Evolutionary conservation across 2,113 vertebrate genomes (phyloP), one percentile per base, ranked within the genome.

Genomic region (Syngnathus floridae): DNA sequence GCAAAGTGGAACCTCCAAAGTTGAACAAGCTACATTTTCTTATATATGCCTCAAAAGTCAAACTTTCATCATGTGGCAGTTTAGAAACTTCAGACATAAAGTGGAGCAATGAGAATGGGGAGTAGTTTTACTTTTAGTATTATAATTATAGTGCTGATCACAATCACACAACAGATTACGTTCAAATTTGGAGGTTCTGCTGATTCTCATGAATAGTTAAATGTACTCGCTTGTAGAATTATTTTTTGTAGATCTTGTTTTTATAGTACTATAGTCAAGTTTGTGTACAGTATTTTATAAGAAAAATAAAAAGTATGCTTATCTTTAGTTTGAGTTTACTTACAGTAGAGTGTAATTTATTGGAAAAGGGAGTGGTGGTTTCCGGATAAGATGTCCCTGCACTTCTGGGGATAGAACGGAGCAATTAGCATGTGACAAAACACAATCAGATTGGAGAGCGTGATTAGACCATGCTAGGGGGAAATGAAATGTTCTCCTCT

Each of bases 211-310:
- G 11, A 40, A 21, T 38, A 21, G 17, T 22, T 31, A 56, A 56
- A 56, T 56, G 10, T 35, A 35, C 26, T 35, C 26, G 17, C 26
- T 35, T 5, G 1, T 35, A 56, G 0, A 63, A 57, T 10, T 49
- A 56, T 49, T 61, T 54, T 62, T 65, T 52, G 40, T 68, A 3
- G 14, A 14, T 16, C 31, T 55, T 26, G 21, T 59, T 59, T 38
- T 59, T 36, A 17, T 21, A 14, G n/a, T 17, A n/a, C 4, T 7
- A 40, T 61, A 22, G n/a, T 9, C 48, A 16, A 26, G 13, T 73
- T 36, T 63, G 17, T 67, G 41, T 67, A 70, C 3, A 65, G 62
- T 62, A 62, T 68, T 75, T 19, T 70, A 35, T 64, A 51, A 4
- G 61, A 41, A 41, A 66, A 71, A 71, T 54, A 37, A 72, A 80